Evolutionary conservation across 2,888 invertebrate genomes (phyloP), one percentile per base, ranked within the genome.

Genomic region (Leucophenga maculata): DNA sequence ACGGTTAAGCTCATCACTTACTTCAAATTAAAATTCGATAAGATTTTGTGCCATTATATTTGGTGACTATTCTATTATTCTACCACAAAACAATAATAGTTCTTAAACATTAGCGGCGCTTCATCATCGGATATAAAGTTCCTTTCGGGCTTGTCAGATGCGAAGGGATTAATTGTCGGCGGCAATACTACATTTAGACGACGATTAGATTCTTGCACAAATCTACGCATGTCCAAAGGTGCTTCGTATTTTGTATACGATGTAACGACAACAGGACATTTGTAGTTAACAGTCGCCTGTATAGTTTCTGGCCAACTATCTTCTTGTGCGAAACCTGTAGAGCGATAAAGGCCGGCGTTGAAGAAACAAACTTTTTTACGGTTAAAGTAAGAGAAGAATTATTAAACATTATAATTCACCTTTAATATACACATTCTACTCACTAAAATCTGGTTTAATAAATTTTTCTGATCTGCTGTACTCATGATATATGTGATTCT

Each of bases 71-170:
- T 48, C n/a, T 1, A 22, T 86, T 79, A 88, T 76, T 88, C 86
- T 20, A 93, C 86, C 71, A 93, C 88, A 79, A 90, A 89, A 74
- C 90, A 89, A 86, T 91, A 93, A 86, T 91, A 92, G 88, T 94
- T 94, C 83, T 94, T 94, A 80, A 93, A 94, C 81, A 94, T 90
- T 69, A 94, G 87, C 0, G 94, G 94, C 60, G 90, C 91, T 59
- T 91, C 91, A 72, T 94, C 92, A 78, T 94, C 94, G 6, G 93
- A 92, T 14, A 94, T 92, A 74, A 94, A 93, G 81, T 94, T 94
- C 62, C 94, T 90, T 76, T 93, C 93, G 0, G 94, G 94, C 73
- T 93, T 90, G 0, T 92, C 90, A 55, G 94, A 93, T 0, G 93
- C 90, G 77, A 92, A 94, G 0, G 91, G 91, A 87, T 94, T 94